Conservation (phyloP, 37 sponge, comb jelly and placozoan genomes). For the Ianthella basta region DNA sequence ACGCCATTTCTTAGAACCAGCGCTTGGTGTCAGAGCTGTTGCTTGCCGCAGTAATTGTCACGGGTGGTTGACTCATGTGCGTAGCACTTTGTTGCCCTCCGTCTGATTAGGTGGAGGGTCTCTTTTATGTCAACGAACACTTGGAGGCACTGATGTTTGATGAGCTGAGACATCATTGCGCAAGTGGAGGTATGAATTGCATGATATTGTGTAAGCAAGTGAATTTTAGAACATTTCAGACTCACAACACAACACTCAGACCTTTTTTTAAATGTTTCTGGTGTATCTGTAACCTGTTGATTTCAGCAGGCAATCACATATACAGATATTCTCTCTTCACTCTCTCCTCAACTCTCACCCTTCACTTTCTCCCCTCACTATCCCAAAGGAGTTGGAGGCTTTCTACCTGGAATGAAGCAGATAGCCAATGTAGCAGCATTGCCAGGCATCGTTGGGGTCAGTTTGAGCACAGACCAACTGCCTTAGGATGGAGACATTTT, state of each 20-base stretch:
- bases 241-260: too few species aligned
- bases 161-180: conserved; percentile 84
- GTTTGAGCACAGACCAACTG: not conserved
- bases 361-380: too few species aligned
- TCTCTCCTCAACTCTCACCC: too few species aligned
- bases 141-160: conserved; percentile 94
- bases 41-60: too few species aligned
- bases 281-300: not conserved
- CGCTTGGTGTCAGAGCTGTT: too few species aligned
- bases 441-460: conserved; percentile 95
- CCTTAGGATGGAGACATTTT: too few species aligned
- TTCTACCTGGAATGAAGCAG: conserved; percentile 96
- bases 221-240: too few species aligned
- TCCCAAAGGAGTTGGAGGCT: conserved; percentile 97
- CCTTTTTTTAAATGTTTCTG: too few species aligned
- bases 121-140: conserved; percentile 91
- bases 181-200: conserved; percentile 59
- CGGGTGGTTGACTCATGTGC: too few species aligned
- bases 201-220: not conserved
- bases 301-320: not conserved
- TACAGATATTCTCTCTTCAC: not conserved
- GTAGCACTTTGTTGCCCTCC: too few species aligned
- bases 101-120: conserved; percentile 95
- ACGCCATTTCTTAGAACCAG: too few species aligned
- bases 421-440: conserved; percentile 97